Percentiles rank a stretch among this genome's conserved stretches.
Conservation (phyloP, 2,113 vertebrate genomes). For the Cathartes aura region DNA sequence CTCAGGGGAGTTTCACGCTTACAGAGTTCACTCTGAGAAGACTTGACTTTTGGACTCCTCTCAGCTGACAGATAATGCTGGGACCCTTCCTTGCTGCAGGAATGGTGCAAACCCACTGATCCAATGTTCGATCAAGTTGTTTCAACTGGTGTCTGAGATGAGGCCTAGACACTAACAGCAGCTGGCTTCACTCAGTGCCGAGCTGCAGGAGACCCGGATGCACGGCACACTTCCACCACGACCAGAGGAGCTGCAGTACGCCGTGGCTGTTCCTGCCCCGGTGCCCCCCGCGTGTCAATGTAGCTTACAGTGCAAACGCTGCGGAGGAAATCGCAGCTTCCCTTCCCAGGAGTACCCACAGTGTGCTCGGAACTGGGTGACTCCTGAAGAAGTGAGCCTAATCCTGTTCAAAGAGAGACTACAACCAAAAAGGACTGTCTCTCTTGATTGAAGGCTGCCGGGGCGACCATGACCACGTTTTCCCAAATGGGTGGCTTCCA, state of each 20-base stretch:
- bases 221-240: background rate
- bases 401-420: background rate
- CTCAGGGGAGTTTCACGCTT: background rate
- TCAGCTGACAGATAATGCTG: background rate
- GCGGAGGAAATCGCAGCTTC: background rate
- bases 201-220: background rate
- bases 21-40: background rate
- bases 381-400: background rate
- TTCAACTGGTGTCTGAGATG: accelerated
- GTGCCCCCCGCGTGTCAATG: accelerated
- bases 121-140: accelerated
- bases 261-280: accelerated
- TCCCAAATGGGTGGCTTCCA: background rate
- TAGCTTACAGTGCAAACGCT: background rate
- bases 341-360: background rate
- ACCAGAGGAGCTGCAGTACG: background rate
- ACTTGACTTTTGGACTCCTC: background rate
- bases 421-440: background rate
- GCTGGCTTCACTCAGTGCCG: accelerated
- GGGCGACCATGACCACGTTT: background rate
- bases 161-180: background rate
- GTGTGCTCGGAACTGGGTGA: background rate
- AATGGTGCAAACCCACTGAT: background rate
- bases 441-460: background rate
- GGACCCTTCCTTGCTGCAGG: background rate